These are phyloP conservation scores for Thymelicus acteon DNA, from an alignment of 2,888 invertebrate genomes.

Conservation along the genomic window DNA sequence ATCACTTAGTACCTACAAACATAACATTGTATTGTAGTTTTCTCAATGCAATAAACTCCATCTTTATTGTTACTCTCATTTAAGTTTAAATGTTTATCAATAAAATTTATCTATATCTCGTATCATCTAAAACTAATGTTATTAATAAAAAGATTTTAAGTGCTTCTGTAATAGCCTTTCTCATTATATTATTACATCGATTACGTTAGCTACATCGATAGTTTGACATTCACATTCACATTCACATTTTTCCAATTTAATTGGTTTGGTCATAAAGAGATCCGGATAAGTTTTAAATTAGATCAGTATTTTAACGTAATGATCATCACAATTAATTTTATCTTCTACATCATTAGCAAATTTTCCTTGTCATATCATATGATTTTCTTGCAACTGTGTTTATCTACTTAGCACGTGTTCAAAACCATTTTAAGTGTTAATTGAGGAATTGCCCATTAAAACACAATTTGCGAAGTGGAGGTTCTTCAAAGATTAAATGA, in stretches of 20 bases:
- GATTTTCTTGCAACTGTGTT: not conserved
- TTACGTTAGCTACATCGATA: not conserved
- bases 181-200: not conserved
- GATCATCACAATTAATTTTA: not conserved
- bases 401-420: not conserved
- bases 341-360: not conserved
- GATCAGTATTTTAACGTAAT: not conserved
- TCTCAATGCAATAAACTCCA: no score
- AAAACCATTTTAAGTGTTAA: not conserved
- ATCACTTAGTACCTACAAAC: constrained; percentile 69
- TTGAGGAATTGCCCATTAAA: not conserved
- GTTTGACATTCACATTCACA: not conserved
- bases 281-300: not conserved
- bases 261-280: not conserved
- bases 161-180: not conserved
- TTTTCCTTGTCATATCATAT: not conserved
- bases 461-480: not conserved
- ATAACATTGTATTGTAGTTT: not conserved
- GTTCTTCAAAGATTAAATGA: not conserved
- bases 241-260: not conserved
- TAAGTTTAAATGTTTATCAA: no score
- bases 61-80: no score
- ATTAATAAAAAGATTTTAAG: not conserved
- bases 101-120: no score
- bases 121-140: no score